A percentile compares a stretch with the other conserved stretches of the same genome.
Evolutionary conservation across 2,888 invertebrate species (phyloP).

Genomic region (Macrostomum cliftonense): DNA sequence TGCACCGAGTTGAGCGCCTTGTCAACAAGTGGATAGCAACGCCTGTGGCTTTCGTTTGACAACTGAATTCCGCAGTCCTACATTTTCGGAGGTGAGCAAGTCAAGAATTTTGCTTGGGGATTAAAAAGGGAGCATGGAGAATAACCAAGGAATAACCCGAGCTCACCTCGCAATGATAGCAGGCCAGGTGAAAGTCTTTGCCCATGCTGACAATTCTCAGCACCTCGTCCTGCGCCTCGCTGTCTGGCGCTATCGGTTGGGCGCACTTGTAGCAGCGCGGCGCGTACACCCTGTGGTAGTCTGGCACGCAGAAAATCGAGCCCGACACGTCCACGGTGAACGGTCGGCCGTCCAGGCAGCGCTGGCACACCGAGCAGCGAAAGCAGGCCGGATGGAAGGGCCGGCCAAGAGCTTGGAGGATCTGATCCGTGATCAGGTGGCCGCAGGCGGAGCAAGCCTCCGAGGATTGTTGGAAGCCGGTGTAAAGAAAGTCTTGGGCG

Average conservation of each 20-base stretch:
- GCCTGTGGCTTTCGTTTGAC: constrained; percentile 87
- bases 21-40: constrained; percentile 83
- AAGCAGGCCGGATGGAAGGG: constrained; percentile 98
- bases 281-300: constrained; percentile 92
- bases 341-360: constrained; percentile 89
- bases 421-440: constrained; percentile 94
- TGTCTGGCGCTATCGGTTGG: constrained; percentile 72
- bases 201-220: constrained; percentile 97
- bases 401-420: constrained; percentile 94
- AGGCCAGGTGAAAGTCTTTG: constrained; percentile 93
- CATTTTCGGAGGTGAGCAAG: no score
- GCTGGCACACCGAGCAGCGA: constrained; percentile 87
- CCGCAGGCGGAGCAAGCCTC: constrained; percentile 96
- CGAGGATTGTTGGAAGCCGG: constrained; percentile 87
- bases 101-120: no score
- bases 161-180: constrained; percentile 74
- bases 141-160: no score
- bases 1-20: background rate
- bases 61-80: constrained; percentile 84
- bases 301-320: constrained; percentile 91
- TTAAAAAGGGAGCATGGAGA: no score
- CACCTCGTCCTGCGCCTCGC: constrained; percentile 76
- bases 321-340: constrained; percentile 95
- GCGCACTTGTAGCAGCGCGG: constrained; percentile 93
- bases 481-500: no score